Evolutionary conservation across 2,888 invertebrate genomes (phyloP).

Genomic region (Eupithecia insigniata): DNA sequence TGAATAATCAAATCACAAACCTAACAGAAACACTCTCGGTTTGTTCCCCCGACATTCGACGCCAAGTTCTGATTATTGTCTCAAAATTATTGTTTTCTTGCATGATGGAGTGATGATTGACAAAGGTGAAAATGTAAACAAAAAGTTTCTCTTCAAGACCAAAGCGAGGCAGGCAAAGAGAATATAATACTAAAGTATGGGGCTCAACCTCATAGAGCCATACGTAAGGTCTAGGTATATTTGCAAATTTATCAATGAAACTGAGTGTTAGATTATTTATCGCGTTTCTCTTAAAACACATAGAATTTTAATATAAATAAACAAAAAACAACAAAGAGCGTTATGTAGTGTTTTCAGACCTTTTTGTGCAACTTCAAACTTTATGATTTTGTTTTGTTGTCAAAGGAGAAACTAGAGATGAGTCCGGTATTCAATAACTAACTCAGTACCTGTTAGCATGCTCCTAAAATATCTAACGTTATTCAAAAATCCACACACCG

Average conservation of each 20-base stretch:
- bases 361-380: slow-evolving; percentile 5
- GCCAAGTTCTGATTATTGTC: slow-evolving; percentile 76
- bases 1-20: slow-evolving; percentile 62
- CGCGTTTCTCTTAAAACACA: too few species aligned
- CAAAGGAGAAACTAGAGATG: too few species aligned
- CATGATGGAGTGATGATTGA: slow-evolving; percentile 49
- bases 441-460: too few species aligned
- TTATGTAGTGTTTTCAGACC: neutral
- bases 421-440: too few species aligned
- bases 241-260: neutral
- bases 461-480: too few species aligned
- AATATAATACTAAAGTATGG: too few species aligned
- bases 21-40: slow-evolving; percentile 65
- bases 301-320: neutral
- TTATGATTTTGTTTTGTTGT: slow-evolving; percentile 8
- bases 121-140: slow-evolving; percentile 37
- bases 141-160: slow-evolving; percentile 35
- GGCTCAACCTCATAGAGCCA: neutral
- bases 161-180: too few species aligned
- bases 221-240: neutral
- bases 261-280: neutral
- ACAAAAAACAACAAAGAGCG: neutral
- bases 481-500: too few species aligned
- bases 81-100: slow-evolving; percentile 78
- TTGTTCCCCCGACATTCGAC: slow-evolving; percentile 74